Percentiles rank a stretch among this genome's conserved stretches.
Evolutionary conservation across 2,888 invertebrate species (phyloP).

Genomic region (Pollenia amentaria): DNA sequence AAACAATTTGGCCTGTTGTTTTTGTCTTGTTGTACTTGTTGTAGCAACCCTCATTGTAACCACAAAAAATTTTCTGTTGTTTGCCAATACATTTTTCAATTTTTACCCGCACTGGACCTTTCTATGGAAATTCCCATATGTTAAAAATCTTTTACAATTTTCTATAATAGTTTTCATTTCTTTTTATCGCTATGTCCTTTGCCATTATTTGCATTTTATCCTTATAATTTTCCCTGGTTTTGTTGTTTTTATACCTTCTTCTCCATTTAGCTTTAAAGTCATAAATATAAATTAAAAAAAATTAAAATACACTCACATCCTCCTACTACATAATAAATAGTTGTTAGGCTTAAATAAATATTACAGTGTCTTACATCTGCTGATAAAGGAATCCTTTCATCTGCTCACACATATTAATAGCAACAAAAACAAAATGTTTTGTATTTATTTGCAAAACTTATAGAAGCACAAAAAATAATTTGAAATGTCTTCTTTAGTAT

Average conservation of each 20-base stretch:
- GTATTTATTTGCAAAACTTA: conserved; percentile 1
- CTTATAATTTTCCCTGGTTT: conserved; percentile 38
- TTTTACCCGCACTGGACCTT: no score
- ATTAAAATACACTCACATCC: conserved; percentile 15
- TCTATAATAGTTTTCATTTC: conserved; percentile 45
- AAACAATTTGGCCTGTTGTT: no score
- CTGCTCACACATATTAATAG: neutral
- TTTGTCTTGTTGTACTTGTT: no score
- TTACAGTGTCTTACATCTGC: conserved; percentile 79
- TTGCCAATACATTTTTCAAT: no score
- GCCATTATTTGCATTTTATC: conserved; percentile 61
- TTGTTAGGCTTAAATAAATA: conserved; percentile 73
- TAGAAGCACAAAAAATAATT: conserved; percentile 48
- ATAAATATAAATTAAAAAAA: conserved; percentile 67
- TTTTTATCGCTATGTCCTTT: conserved; percentile 66
- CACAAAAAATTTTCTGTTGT: no score
- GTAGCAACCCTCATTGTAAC: no score
- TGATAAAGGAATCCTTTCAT: conserved; percentile 79
- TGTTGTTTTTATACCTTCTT: neutral
- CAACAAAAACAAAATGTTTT: neutral
- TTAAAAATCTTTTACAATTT: conserved; percentile 46
- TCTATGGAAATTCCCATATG: neutral
- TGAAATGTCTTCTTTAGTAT: conserved; percentile 57
- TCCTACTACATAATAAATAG: conserved; percentile 56
- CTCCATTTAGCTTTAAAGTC: conserved; percentile 62